Evolutionary conservation across 2,797 vertebrate species (phyloP).

Genomic region (Euthynnus affinis): DNA sequence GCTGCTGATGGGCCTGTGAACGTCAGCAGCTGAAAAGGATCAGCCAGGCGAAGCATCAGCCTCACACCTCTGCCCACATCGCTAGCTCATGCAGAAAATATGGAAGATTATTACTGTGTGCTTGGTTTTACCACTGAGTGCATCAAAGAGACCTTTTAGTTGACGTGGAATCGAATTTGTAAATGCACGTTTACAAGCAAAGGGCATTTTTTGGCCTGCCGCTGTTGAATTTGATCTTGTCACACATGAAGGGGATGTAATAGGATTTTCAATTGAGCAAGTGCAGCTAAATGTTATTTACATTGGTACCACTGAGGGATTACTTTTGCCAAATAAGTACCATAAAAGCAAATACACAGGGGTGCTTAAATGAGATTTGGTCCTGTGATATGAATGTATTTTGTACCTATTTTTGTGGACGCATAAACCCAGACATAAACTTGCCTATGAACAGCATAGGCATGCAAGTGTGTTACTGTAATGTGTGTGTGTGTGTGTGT

Average conservation of each 20-base stretch:
- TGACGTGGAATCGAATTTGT: slow-evolving; percentile 15
- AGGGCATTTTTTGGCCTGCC: neutral
- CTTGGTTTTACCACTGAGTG: slow-evolving; percentile 23
- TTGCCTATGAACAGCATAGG: slow-evolving; percentile 1
- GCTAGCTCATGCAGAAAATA: slow-evolving; percentile 61
- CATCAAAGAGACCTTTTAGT: slow-evolving; percentile 3
- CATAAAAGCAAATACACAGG: neutral
- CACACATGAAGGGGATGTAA: slow-evolving; percentile 35
- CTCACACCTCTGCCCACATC: slow-evolving; percentile 32
- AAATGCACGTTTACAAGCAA: slow-evolving; percentile 15
- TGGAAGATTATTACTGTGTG: slow-evolving; percentile 36
- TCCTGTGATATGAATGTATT: slow-evolving; percentile 3
- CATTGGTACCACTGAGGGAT: neutral
- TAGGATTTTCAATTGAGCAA: slow-evolving; percentile 35
- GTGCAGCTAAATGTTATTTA: slow-evolving; percentile 10
- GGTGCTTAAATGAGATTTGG: slow-evolving; percentile 5
- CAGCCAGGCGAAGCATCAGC: slow-evolving; percentile 42
- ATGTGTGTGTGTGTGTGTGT: slow-evolving; percentile 12
- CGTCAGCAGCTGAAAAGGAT: slow-evolving; percentile 48
- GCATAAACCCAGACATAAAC: slow-evolving; percentile 24
- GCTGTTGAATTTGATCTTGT: slow-evolving; percentile 34
- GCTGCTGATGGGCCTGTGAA: slow-evolving; percentile 49
- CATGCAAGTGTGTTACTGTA: neutral
- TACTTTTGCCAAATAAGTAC: neutral
- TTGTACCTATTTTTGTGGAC: neutral